Evolutionary conservation across 2,888 invertebrate species (phyloP), one percentile per base, ranked within the genome.

Genomic region (Drosophila imparisetae): DNA sequence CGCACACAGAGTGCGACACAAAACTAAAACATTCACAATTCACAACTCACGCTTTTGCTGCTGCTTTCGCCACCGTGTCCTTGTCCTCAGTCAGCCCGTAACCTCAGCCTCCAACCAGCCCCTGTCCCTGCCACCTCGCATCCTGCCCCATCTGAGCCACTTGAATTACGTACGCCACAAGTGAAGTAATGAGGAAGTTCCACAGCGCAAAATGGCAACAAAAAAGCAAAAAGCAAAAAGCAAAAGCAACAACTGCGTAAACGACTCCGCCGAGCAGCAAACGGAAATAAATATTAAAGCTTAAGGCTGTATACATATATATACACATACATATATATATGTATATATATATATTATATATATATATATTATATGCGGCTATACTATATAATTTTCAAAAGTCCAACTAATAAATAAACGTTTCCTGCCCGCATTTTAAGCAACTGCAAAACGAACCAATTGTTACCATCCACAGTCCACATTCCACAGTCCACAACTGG

Each of bases 151-250:
- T 74, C 70, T 81, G 87, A 71, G 70, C 62, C 80, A 86, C 78
- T 90, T 86, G 85, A 86, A 90, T 90, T 88, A 86, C 90, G 90
- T 86, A 88, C 90, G 89, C 85, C 85, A 80, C 85, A 90, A 90
- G 83, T 86, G 83, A 88, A 90, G 90, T 86, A 86, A 86, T 86
- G 85, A 86, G 89, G 59, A 64, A 78, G 78, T 64, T 70, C 24
- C 49, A 32, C 40, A 69, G 58, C 34, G 49, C 21, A 49, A 57
- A 53, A 30, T 10, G 32, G 27, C 30, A 62, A 67, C 65, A 75
- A 57, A 18, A 45, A 24, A 59, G 42, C 53, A 34, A 42, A 38
- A 38, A 29, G 42, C 34, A 7, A 45, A 62, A 27, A 49, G 48
- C 54, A 27, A 50, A 59, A 59, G 55, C 62, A 63, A 59, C 38